Evolutionary conservation across 1,140 invertebrate genomes (phyloP), one percentile per base, ranked within the genome.

Genomic region (Atta cephalotes): DNA sequence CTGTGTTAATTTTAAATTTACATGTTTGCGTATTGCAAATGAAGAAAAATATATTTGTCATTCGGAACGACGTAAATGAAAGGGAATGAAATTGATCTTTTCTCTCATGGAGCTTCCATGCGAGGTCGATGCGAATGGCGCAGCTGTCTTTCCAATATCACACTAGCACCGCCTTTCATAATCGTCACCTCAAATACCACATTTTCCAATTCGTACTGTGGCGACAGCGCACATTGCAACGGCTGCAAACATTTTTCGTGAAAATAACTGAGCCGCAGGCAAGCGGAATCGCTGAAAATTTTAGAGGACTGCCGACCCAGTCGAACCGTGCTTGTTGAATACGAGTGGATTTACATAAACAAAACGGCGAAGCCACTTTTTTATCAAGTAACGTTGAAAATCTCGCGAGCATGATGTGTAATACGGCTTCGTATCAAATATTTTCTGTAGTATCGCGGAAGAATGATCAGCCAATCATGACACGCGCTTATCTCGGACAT

Each of bases 321-420:
- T 12, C 2, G 28, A 51, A n/a, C 39, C 53, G 31, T 5, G 53
- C 25, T 63, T 14, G 51, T 21, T n/a, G 65, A 31, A 16, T 58
- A 39, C 12, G 6, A 56, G 14, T 35, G 60, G 65, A 90, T 91
- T 87, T 80, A 68, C 85, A 82, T 88, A 86, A 92, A 89, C 72
- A 87, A 91, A 88, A 88, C 63, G 81, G 68, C 76, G 84, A 88
- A 89, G 87, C 85, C 65, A 84, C 71, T 91, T 51, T 92, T 90
- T 87, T 85, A 80, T 76, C 79, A 39, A 53, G 25, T 35, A 39
- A 76, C 31, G 76, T 60, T 76, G 87, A 81, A 81, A 89, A 86
- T 68, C 77, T 62, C 58, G 45, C 49, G 21, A 51, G 16, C 39
- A 66, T 56, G 58, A 53, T 18, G 4, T 62, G 18, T 35, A 31